phyloP scores from a whole-genome alignment of 2,113 vertebrate species.

The Piliocolobus tephrosceles region DNA sequence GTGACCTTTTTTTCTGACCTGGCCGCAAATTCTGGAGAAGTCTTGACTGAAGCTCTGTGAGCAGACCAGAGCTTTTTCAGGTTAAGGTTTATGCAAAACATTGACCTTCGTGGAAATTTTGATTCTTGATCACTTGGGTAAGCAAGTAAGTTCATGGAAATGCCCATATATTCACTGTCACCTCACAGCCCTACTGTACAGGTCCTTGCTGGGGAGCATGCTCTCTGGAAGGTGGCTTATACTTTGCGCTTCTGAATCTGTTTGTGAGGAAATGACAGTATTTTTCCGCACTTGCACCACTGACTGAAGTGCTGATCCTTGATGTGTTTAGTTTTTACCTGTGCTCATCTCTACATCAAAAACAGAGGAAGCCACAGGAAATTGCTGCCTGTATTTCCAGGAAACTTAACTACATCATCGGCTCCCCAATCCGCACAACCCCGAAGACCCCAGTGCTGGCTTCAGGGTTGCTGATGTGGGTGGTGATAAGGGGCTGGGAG shows the following conservation, averaged over 20 bases:
- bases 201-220: not conserved
- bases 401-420: conserved; percentile 68
- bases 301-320: conserved; percentile 64
- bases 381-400: conserved; percentile 77
- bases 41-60: conserved; percentile 36
- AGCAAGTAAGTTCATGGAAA: conserved; percentile 37
- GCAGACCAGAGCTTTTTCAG: conserved; percentile 43
- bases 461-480: conserved; percentile 27
- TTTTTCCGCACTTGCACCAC: conserved; percentile 49
- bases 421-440: conserved; percentile 31
- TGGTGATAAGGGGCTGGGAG: conserved; percentile 28
- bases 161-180: not conserved
- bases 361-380: conserved; percentile 79
- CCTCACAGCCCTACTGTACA: not conserved
- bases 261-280: conserved; percentile 62
- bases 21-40: conserved; percentile 63
- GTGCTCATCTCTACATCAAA: conserved; percentile 74
- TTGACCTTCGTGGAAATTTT: conserved; percentile 53
- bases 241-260: conserved; percentile 29
- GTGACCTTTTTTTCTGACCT: conserved; percentile 50
- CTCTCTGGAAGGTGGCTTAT: not conserved
- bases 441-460: conserved; percentile 28
- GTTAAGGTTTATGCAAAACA: conserved; percentile 63
- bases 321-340: conserved; percentile 69
- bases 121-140: conserved; percentile 32